Evolutionary conservation across 2,797 vertebrate species (phyloP).

Genomic region (Chanos chanos): DNA sequence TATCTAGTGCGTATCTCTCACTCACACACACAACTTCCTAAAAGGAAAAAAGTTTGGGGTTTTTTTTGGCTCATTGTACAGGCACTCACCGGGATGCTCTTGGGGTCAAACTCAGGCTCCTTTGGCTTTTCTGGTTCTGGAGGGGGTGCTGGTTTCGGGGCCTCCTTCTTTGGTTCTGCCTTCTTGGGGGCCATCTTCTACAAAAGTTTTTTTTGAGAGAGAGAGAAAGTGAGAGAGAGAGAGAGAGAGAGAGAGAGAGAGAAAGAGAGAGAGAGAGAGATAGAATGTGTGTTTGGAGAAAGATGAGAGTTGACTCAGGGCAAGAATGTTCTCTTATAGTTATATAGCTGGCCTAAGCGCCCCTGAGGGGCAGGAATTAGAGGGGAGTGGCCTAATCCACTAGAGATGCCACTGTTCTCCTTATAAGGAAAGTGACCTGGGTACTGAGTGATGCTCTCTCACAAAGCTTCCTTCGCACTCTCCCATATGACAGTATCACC

Average conservation of each 20-base stretch:
- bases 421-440: conserved; percentile 79
- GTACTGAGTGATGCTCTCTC: conserved; percentile 57
- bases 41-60: no score
- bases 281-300: no score
- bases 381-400: conserved; percentile 39
- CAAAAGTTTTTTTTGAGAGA: neutral
- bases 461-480: neutral
- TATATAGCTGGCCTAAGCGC: conserved; percentile 68
- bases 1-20: no score
- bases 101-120: conserved; percentile 73
- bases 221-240: neutral
- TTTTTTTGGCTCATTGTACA: no score
- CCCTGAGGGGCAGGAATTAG: conserved; percentile 23
- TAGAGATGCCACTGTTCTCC: conserved; percentile 52
- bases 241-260: neutral
- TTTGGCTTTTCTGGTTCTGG: conserved; percentile 58
- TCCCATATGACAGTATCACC: conserved; percentile 14
- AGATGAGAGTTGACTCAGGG: no score
- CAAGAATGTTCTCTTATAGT: conserved; percentile 40
- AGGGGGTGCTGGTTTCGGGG: conserved; percentile 49
- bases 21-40: no score
- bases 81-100: conserved; percentile 71
- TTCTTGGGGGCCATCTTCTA: conserved; percentile 78
- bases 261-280: conserved; percentile 5
- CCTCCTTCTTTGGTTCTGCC: conserved; percentile 73